phyloP scores from a whole-genome alignment of 2,113 vertebrate species.

The Atractosteus spatula region DNA sequence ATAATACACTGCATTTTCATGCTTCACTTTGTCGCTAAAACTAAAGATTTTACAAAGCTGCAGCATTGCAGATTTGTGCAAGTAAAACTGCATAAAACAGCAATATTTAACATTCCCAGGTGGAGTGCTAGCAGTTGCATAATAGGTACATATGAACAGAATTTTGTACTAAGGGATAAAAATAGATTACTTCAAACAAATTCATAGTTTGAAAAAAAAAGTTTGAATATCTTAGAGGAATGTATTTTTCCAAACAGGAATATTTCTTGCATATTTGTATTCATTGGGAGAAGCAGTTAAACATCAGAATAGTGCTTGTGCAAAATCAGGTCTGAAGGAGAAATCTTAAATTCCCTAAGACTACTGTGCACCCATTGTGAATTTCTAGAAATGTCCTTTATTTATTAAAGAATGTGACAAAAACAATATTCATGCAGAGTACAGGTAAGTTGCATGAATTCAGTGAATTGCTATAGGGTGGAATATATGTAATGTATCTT shows the following conservation, averaged over 20 bases:
- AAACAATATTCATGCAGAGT: too few species aligned
- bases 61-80: conserved; percentile 53
- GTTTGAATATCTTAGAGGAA: conserved; percentile 6
- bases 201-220: conserved; percentile 28
- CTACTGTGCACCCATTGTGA: too few species aligned
- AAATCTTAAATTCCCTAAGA: too few species aligned
- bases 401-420: too few species aligned
- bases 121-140: conserved; percentile 49
- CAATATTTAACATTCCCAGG: conserved; percentile 58
- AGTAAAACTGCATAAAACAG: conserved; percentile 61
- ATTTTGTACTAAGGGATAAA: conserved; percentile 42
- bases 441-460: too few species aligned
- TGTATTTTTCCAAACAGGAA: conserved; percentile 4
- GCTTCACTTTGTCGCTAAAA: conserved; percentile 30
- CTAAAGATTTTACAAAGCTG: conserved; percentile 41
- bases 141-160: conserved; percentile 47
- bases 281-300: conserved; percentile 10
- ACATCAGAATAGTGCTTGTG: too few species aligned
- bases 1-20: conserved; percentile 34
- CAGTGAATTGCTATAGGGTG: too few species aligned
- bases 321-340: too few species aligned
- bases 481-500: too few species aligned
- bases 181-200: conserved; percentile 55
- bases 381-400: too few species aligned
- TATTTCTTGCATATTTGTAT: conserved; percentile 14